phyloP scores from a whole-genome alignment of 2,113 vertebrate species.

The Alouatta palliata region DNA sequence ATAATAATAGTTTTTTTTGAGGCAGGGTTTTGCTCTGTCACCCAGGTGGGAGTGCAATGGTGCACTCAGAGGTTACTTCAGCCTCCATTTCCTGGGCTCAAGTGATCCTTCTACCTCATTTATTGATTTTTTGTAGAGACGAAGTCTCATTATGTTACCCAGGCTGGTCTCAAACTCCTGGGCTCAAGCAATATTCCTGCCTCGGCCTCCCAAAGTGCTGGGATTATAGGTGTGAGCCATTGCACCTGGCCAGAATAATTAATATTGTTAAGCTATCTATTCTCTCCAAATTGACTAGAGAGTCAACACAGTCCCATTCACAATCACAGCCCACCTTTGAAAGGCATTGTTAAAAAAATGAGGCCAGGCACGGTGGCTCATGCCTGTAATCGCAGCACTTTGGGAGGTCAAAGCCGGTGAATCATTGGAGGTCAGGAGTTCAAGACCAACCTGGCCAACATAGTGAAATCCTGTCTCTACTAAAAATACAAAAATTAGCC shows the following conservation, averaged over 20 bases:
- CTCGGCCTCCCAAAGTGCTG: too few relatives aligned
- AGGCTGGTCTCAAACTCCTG: too few relatives aligned
- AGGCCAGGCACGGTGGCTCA: background rate
- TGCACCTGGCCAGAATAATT: background rate
- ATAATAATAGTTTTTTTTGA: background rate
- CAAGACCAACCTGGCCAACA: background rate
- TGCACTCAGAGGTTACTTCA: too few relatives aligned
- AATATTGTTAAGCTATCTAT: background rate
- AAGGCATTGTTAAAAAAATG: conserved; percentile 36
- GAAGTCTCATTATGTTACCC: too few relatives aligned
- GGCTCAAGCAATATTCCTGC: too few relatives aligned
- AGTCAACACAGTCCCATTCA: background rate
- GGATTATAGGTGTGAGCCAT: too few relatives aligned
- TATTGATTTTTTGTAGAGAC: too few relatives aligned
- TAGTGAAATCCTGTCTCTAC: background rate
- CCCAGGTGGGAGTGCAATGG: too few relatives aligned
- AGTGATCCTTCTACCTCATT: too few relatives aligned
- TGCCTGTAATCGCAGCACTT: background rate
- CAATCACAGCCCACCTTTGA: conserved; percentile 17
- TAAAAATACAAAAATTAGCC: background rate
- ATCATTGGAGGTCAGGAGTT: background rate
- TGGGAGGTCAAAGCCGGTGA: background rate
- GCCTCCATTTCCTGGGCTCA: too few relatives aligned
- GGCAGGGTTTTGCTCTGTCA: too few relatives aligned
- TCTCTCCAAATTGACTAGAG: conserved; percentile 5